Base-by-base conservation (phyloP, 2,113 vertebrate genomes). In the Oreochromis tanganicae region DNA sequence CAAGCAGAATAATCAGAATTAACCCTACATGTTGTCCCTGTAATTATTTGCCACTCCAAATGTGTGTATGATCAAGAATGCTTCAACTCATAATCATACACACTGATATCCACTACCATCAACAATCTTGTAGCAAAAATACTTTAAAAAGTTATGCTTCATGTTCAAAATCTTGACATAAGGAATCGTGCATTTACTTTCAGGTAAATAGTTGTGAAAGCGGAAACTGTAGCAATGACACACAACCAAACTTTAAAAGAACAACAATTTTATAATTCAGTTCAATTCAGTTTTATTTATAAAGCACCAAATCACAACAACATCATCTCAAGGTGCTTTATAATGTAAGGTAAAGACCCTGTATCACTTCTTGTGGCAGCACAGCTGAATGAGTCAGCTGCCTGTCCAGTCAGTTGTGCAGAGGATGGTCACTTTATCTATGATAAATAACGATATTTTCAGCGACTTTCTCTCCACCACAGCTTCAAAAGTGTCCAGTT, bases 1-100 rank as follows among this genome's bases (percentile, higher is more conserved):
- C 43, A 61, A 32, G 21, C 29, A 36, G 71, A 80, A 88, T 84
- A 36, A 66, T 83, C 32, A 54, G n/a, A 85, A 52, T 82, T 29
- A 89, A 66, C 46, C 19, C 55, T 11, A 4, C 17, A 83, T 73
- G 61, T 34, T 8, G 24, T 24, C 38, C 29, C 66, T 50, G 34
- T 84, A 88, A 93, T 92, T 87, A 91, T 82, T 80, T 86, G 27
- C 56, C 12, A 27, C 10, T 63, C 17, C 48, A 83, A 79, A 56
- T 84, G 38, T 86, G 54, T 54, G 32, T 41, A 54, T 80, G 75
- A 71, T 24, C 8, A 81, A 78, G 21, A 73, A 32, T 68, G 27
- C 34, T 55, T 54, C 19, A 82, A 43, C 17, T 66, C 12, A 50
- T 54, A 46, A 38, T 73, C 14, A 80, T 13, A 29, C 13, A 29